Evolutionary conservation across 2,113 vertebrate species (phyloP), one percentile per base, ranked within the genome.

Genomic region (Pithys albifrons): DNA sequence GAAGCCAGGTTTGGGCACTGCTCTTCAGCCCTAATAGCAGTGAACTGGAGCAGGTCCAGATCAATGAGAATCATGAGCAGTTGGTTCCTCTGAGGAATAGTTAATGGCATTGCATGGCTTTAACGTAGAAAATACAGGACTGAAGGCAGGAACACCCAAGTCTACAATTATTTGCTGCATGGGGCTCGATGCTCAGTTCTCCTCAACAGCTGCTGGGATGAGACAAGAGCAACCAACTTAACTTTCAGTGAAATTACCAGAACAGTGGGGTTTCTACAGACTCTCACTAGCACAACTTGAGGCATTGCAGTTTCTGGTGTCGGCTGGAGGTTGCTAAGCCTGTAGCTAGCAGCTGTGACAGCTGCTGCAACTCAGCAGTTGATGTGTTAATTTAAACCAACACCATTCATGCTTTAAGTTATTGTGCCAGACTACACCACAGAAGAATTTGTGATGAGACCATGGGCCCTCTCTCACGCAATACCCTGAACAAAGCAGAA

Each of bases 381-480:
- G 84, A 86, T 77, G 69, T 84, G 76, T 94, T 81, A 78, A 89
- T 93, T 92, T 91, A 91, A 93, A 90, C 74, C 65, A 91, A n/a
- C 45, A 39, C 28, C 59, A 35, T 46, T 96, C 28, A 5, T 23
- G 64, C 64, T 73, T 66, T 86, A 54, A 76, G 49, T 57, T 85
- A 65, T 49, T 83, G 58, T 0, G 0, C 49, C 41, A 88, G 66
- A 52, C 39, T 14, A 13, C 1, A 2, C 49, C 41, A 12, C 0
- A 18, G 51, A 70, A 76, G n/a, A 66, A 28, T 54, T 41, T 61
- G 65, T 76, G 72, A 23, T 29, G 49, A 43, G 46, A 31, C 35
- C 1, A 6, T 0, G 0, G n/a, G n/a, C 65, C 1, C 2, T 57
- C 37, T 82, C 37, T 49, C 31, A 12, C 25, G 39, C 58, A 27